Percentiles rank a stretch among this genome's conserved stretches.
These are phyloP conservation scores for Protosalanx chinensis DNA, from an alignment of 2,797 vertebrate genomes.

Conservation along the genomic window DNA sequence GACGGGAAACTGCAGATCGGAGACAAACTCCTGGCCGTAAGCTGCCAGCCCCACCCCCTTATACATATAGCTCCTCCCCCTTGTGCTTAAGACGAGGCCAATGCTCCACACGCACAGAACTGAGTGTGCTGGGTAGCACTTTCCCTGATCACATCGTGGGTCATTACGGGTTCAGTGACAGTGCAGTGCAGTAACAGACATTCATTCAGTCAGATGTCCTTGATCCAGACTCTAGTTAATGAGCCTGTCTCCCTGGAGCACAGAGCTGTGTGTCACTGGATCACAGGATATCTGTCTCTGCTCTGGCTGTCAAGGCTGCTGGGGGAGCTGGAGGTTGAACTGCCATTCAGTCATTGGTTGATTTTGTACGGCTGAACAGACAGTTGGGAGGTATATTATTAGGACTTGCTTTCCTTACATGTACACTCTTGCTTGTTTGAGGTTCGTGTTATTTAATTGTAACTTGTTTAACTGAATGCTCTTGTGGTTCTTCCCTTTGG, in stretches of 20 bases:
- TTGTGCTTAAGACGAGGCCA: too few species aligned
- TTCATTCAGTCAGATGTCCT: not conserved
- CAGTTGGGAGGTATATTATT: too few species aligned
- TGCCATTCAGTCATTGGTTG: not conserved
- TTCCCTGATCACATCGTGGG: not conserved
- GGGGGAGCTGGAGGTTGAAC: not conserved
- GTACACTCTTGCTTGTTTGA: too few species aligned
- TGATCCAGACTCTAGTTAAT: conserved; percentile 7
- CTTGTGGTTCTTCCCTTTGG: too few species aligned
- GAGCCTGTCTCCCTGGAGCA: not conserved
- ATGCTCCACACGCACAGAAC: not conserved
- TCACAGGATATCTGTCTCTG: not conserved
- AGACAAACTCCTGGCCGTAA: conserved; percentile 95
- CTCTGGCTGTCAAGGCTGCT: too few species aligned
- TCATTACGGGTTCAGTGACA: not conserved
- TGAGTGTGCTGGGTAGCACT: not conserved
- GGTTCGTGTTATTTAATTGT: too few species aligned
- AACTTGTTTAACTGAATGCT: too few species aligned
- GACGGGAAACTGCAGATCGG: conserved; percentile 95
- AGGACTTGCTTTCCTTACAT: too few species aligned
- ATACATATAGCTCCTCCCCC: not conserved
- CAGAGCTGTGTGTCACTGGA: not conserved
- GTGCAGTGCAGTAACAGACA: not conserved
- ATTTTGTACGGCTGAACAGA: too few species aligned
- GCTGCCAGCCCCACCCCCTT: conserved; percentile 36